These are phyloP conservation scores for Gryon sp. DNA, from an alignment of 1,140 invertebrate species.

Conservation along the genomic window DNA sequence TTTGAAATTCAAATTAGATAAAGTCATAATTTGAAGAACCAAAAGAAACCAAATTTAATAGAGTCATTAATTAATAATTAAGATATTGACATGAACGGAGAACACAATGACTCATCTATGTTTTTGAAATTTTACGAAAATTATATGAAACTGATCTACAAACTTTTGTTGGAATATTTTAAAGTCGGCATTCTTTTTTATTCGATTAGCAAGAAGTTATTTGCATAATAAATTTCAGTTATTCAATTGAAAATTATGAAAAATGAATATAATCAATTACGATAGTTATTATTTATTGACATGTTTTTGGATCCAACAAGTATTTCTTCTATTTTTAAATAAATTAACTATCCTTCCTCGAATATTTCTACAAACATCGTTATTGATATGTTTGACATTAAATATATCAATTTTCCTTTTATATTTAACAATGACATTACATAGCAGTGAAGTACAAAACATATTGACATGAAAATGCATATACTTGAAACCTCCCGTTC, in stretches of 20 bases:
- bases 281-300: too few relatives aligned
- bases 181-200: neutral
- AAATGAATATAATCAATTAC: too few relatives aligned
- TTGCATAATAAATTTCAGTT: too few relatives aligned
- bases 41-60: slow-evolving; percentile 41
- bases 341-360: too few relatives aligned
- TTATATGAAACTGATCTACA: neutral
- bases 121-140: slow-evolving; percentile 12
- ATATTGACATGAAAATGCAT: slow-evolving; percentile 15
- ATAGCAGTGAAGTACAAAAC: too few relatives aligned
- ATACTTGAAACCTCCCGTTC: slow-evolving; percentile 8
- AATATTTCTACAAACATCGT: slow-evolving; percentile 21
- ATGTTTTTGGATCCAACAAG: too few relatives aligned
- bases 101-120: slow-evolving; percentile 12
- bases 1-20: slow-evolving; percentile 60
- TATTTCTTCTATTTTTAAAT: too few relatives aligned
- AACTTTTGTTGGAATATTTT: neutral
- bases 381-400: slow-evolving; percentile 26
- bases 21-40: slow-evolving; percentile 43
- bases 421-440: too few relatives aligned
- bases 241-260: too few relatives aligned
- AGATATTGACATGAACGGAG: slow-evolving; percentile 28
- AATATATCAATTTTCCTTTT: slow-evolving; percentile 18
- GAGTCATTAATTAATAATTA: slow-evolving; percentile 61
- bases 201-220: neutral